Percentiles rank a stretch among this genome's conserved stretches.
phyloP scores from a whole-genome alignment of 2,113 vertebrate genomes.

The Narcine bancroftii region DNA sequence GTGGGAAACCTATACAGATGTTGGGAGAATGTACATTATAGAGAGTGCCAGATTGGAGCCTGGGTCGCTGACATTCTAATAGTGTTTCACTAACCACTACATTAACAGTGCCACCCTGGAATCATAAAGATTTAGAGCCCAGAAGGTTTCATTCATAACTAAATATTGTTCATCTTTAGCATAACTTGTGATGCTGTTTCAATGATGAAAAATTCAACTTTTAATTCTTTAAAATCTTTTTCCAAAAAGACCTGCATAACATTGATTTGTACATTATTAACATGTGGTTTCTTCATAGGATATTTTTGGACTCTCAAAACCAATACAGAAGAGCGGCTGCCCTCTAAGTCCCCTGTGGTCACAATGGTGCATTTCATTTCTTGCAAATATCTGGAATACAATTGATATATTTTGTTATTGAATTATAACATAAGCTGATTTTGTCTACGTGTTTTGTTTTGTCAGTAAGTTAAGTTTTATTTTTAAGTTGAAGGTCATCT shows the following conservation, averaged over 20 bases:
- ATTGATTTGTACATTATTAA: neutral
- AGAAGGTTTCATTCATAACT: too few species aligned
- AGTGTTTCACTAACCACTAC: too few species aligned
- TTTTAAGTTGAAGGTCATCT: neutral
- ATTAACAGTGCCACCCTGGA: too few species aligned
- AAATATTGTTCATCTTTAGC: too few species aligned
- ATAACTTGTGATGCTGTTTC: neutral
- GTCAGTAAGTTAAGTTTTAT: neutral
- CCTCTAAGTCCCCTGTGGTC: neutral
- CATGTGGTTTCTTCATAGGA: neutral
- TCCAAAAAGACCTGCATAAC: too few species aligned
- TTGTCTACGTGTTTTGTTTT: neutral
- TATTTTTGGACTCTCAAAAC: neutral
- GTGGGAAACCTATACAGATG: too few species aligned
- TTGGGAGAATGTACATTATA: too few species aligned
- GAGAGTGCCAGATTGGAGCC: too few species aligned
- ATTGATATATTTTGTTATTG: constrained; percentile 17
- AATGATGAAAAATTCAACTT: neutral
- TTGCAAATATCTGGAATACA: neutral
- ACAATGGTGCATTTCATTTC: neutral
- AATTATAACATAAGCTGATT: neutral
- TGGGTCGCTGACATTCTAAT: too few species aligned
- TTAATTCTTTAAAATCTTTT: neutral
- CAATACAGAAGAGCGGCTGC: neutral
- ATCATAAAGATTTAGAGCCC: too few species aligned